Base-by-base conservation (phyloP, 2,888 invertebrate genomes). In the Hirtodrosophila cameraria region DNA sequence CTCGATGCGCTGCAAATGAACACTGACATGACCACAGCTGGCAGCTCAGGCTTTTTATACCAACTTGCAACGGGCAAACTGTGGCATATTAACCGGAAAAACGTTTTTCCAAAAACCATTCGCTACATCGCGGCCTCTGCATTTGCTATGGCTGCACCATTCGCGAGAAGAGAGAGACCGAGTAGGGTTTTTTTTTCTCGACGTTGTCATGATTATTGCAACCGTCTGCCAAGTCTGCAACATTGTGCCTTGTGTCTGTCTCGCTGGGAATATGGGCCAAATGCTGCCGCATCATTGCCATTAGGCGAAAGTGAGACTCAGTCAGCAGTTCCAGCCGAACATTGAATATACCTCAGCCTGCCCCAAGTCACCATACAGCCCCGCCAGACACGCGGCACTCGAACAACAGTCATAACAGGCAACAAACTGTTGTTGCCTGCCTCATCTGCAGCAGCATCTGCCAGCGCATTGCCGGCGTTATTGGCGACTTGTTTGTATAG, bases 271-370 rank as follows among this genome's bases (percentile, higher is more conserved):
- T 81, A 66, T 86, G 86, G 81, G 81, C 66, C 81, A 80, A 83
- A 86, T 83, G 84, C 63, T 76, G 80, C 84, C 62, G 74, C 84
- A 79, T 80, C 86, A 79, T 85, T 64, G 66, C 64, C 75, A 85
- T 78, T 75, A 78, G 63, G 78, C 75, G 75, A 75, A 65, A 77
- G 75, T 82, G 55, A 68, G 70, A 60, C 74, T 28, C n/a, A n/a
- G n/a, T n/a, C n/a, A n/a, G n/a, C n/a, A n/a, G n/a, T n/a, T n/a
- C 54, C 45, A 52, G 35, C 43, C 13, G 42, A 46, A 36, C 46
- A 11, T n/a, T n/a, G n/a, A n/a, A 6, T 9, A 20, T 0, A 11
- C 3, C 6, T n/a, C n/a, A n/a, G n/a, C n/a, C 15, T n/a, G n/a
- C 23, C 2, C 3, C 25, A 5, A 23, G 23, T 7, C 23, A 23